Evolutionary conservation across 2,113 vertebrate species (phyloP).

Genomic region (Gymnocephalus cernua): DNA sequence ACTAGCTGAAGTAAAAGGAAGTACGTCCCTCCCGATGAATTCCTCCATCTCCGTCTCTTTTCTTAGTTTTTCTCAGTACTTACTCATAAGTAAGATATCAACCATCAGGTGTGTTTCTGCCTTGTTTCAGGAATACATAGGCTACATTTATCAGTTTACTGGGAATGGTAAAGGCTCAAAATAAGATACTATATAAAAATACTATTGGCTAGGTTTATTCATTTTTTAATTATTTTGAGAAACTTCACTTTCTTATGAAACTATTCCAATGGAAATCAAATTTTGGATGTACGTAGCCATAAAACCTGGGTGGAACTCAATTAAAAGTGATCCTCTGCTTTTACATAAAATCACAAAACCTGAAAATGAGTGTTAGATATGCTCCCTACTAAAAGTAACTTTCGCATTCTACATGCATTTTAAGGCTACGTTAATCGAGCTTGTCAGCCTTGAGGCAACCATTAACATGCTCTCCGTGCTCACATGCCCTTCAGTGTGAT

Average conservation of each 20-base stretch:
- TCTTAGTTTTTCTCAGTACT: background rate
- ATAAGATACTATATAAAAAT: too few relatives aligned
- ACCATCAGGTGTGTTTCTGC: background rate
- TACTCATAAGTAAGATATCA: background rate
- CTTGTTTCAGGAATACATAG: background rate
- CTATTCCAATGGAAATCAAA: background rate
- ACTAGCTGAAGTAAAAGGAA: constrained; percentile 6
- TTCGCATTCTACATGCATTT: constrained; percentile 26
- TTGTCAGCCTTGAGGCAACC: constrained; percentile 63
- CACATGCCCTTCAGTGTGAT: constrained; percentile 11
- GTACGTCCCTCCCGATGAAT: background rate
- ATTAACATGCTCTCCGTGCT: constrained; percentile 24
- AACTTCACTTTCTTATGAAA: too few relatives aligned
- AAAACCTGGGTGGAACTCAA: background rate
- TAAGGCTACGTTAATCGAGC: constrained; percentile 49
- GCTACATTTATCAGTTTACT: background rate
- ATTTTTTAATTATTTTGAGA: too few relatives aligned
- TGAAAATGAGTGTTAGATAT: background rate
- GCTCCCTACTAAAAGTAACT: background rate
- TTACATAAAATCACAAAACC: background rate
- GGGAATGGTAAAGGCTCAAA: background rate
- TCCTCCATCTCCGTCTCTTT: background rate
- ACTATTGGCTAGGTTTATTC: too few relatives aligned
- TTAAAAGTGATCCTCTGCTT: background rate
- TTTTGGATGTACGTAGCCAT: background rate